Evolutionary conservation across 2,888 invertebrate species (phyloP).

Genomic region (Drosophila neonasuta): DNA sequence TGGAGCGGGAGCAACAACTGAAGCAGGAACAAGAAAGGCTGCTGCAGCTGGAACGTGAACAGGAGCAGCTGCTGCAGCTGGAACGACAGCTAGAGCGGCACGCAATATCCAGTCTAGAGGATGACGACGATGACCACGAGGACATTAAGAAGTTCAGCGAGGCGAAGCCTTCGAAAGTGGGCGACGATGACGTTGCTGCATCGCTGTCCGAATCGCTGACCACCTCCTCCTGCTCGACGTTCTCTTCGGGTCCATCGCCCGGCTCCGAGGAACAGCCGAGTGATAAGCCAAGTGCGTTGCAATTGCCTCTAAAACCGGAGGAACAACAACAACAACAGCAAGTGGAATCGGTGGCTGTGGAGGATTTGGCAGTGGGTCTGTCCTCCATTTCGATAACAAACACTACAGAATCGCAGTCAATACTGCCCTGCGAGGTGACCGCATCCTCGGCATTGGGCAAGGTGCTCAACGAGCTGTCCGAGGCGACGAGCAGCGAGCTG

Average conservation of each 20-base stretch:
- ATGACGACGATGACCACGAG: slow-evolving; percentile 45
- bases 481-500: slow-evolving; percentile 61
- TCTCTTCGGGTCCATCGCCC: slow-evolving; percentile 81
- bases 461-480: slow-evolving; percentile 73
- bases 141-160: slow-evolving; percentile 79
- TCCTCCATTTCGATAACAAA: slow-evolving; percentile 80
- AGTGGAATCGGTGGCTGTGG: slow-evolving; percentile 48
- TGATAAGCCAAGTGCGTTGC: slow-evolving; percentile 39
- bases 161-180: slow-evolving; percentile 32
- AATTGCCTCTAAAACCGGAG: slow-evolving; percentile 13
- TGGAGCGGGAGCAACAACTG: not conserved
- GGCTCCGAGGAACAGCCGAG: slow-evolving; percentile 75
- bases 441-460: slow-evolving; percentile 72
- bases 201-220: slow-evolving; percentile 80
- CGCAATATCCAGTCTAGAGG: not conserved
- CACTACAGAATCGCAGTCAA: slow-evolving; percentile 68
- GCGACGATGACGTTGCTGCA: slow-evolving; percentile 53
- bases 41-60: not conserved
- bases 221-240: slow-evolving; percentile 82
- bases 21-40: not conserved
- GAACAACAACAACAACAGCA: not conserved
- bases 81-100: not conserved
- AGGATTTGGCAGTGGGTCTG: slow-evolving; percentile 79
- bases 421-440: slow-evolving; percentile 70
- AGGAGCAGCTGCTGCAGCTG: not conserved